These are phyloP conservation scores for Bombyx mori DNA, from an alignment of 1,140 invertebrate genomes.

Conservation along the genomic window DNA sequence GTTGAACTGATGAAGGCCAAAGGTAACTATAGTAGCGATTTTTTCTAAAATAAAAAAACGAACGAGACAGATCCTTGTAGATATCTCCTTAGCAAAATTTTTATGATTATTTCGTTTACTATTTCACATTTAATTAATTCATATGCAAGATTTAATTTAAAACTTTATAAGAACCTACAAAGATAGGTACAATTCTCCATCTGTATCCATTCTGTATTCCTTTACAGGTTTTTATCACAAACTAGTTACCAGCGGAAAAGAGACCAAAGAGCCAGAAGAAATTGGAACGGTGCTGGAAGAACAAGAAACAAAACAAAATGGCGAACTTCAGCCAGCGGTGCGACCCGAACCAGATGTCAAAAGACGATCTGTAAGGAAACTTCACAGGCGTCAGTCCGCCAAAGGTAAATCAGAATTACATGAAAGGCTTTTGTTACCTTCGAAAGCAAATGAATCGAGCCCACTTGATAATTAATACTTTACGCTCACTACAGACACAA, in stretches of 20 bases:
- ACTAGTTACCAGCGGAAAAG: slow-evolving; percentile 45
- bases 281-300: slow-evolving; percentile 8
- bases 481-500: no score
- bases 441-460: no score
- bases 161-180: no score
- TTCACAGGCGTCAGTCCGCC: slow-evolving; percentile 37
- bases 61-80: no score
- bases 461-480: no score
- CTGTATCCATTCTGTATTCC: neutral
- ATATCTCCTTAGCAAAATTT: no score
- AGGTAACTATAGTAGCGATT: slow-evolving; percentile 50
- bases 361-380: slow-evolving; percentile 34
- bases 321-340: slow-evolving; percentile 14
- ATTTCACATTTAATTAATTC: no score
- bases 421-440: neutral
- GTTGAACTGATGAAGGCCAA: slow-evolving; percentile 81
- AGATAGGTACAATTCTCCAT: neutral
- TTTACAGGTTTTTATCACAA: slow-evolving; percentile 49
- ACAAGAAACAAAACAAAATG: slow-evolving; percentile 13
- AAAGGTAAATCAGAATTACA: slow-evolving; percentile 27
- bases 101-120: no score
- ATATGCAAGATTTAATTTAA: no score
- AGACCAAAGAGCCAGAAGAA: slow-evolving; percentile 29
- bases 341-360: slow-evolving; percentile 30
- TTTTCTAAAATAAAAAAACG: no score